Conservation (phyloP, 2,888 invertebrate species). For the Atherix ibis region DNA sequence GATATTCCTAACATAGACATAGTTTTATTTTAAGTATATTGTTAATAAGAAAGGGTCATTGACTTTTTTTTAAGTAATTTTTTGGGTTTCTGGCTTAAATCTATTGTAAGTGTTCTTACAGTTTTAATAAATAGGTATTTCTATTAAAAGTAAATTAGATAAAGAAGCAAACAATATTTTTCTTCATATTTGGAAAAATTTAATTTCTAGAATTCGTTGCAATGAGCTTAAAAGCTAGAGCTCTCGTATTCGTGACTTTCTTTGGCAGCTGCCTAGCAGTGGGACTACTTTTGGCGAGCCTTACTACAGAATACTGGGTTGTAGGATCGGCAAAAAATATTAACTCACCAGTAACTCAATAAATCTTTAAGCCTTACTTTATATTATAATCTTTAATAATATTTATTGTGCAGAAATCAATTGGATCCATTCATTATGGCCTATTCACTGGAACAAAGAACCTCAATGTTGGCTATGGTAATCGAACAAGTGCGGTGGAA, state of each 20-base stretch:
- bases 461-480: constrained; percentile 67
- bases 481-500: constrained; percentile 57
- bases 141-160: too few species aligned
- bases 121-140: too few species aligned
- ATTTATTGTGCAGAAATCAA: constrained; percentile 22
- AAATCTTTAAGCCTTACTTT: constrained; percentile 1
- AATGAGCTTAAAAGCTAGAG: constrained; percentile 51
- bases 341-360: constrained; percentile 25
- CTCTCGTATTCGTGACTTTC: constrained; percentile 60
- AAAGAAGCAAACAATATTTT: too few species aligned
- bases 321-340: constrained; percentile 46
- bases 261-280: constrained; percentile 56
- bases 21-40: too few species aligned
- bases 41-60: too few species aligned
- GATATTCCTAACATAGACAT: too few species aligned
- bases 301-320: constrained; percentile 67
- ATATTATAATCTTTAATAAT: constrained; percentile 1
- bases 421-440: constrained; percentile 68
- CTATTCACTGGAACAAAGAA: constrained; percentile 74
- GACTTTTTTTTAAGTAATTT: too few species aligned
- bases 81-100: too few species aligned
- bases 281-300: constrained; percentile 52
- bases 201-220: constrained; percentile 3
- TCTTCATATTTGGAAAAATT: too few species aligned
- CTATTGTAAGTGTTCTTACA: too few species aligned